phyloP scores from a whole-genome alignment of 2,113 vertebrate genomes.

The Hippopotamus amphibius region DNA sequence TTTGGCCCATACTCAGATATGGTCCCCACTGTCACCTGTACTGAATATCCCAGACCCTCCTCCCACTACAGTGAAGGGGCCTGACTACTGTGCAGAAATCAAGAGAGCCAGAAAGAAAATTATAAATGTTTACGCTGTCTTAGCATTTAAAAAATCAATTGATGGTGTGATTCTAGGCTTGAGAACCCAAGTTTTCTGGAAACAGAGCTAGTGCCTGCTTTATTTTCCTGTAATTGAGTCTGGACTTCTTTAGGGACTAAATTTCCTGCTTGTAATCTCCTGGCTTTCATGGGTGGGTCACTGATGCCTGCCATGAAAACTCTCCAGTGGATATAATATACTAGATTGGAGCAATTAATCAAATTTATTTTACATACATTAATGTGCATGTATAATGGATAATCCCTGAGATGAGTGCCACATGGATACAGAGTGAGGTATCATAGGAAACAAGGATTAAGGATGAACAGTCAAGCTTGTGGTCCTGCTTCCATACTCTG shows the following conservation, averaged over 20 bases:
- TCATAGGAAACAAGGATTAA: background rate
- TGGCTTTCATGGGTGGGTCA: background rate
- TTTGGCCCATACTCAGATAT: background rate
- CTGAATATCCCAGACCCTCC: background rate
- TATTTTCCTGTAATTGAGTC: background rate
- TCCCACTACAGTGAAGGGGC: background rate
- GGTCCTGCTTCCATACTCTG: background rate
- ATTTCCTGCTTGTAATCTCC: background rate
- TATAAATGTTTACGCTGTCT: background rate
- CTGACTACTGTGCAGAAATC: background rate
- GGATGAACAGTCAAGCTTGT: background rate
- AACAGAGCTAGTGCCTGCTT: background rate
- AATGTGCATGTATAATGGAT: too few relatives aligned
- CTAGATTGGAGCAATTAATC: background rate
- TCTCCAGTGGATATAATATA: background rate
- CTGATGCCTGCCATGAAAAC: background rate
- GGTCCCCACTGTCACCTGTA: background rate
- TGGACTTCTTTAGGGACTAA: background rate
- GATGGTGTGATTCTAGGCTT: background rate
- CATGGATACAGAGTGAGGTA: background rate
- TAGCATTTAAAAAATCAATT: background rate
- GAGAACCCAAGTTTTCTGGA: background rate
- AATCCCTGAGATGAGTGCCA: background rate
- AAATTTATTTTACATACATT: background rate
- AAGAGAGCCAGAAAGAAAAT: slow-evolving; percentile 7